phyloP scores from a whole-genome alignment of 1,140 invertebrate species.

The Plectus sambesii region DNA sequence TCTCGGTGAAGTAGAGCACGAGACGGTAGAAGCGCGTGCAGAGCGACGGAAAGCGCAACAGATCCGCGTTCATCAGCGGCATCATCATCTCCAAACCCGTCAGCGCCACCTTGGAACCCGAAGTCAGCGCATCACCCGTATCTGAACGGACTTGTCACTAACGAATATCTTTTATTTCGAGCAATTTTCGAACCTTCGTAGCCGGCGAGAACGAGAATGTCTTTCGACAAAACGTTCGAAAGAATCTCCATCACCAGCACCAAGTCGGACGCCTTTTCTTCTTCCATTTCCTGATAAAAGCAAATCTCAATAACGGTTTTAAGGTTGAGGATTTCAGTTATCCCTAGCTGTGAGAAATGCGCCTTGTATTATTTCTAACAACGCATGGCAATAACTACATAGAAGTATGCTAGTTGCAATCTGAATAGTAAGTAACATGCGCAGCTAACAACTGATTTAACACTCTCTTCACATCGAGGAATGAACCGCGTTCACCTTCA shows the following conservation, averaged over 20 bases:
- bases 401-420: constrained; percentile 5
- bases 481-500: not conserved
- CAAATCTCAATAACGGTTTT: no score
- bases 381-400: constrained; percentile 3
- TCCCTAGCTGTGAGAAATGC: no score
- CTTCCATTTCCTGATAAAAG: constrained; percentile 13
- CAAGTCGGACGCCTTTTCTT: constrained; percentile 20
- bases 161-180: not conserved
- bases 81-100: constrained; percentile 20
- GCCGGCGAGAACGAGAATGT: constrained; percentile 11
- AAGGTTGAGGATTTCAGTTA: no score
- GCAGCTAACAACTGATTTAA: constrained; percentile 7
- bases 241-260: constrained; percentile 21
- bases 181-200: not conserved
- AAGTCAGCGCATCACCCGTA: not conserved
- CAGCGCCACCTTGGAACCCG: constrained; percentile 11
- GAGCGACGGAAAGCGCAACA: constrained; percentile 19
- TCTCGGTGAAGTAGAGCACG: constrained; percentile 21
- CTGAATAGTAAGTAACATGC: constrained; percentile 6
- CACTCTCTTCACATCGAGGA: not conserved
- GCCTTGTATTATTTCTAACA: constrained; percentile 9
- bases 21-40: constrained; percentile 21
- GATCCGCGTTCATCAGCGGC: constrained; percentile 18
- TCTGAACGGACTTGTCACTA: constrained; percentile 2
- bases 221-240: constrained; percentile 21